phyloP scores from a whole-genome alignment of 2,797 vertebrate species.

The Enteromius afrohamiltoni region DNA sequence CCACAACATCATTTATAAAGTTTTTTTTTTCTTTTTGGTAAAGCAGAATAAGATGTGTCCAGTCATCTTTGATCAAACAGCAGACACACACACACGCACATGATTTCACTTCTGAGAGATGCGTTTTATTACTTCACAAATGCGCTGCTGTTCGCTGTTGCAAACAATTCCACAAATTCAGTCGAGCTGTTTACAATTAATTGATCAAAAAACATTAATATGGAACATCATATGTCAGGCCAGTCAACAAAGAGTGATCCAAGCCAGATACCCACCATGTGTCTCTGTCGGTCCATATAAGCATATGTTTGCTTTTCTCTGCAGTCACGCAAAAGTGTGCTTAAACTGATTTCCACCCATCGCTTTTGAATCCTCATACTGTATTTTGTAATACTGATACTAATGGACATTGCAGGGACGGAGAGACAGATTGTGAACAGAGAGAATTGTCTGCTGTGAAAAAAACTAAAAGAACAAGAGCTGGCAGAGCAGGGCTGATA shows the following conservation, averaged over 20 bases:
- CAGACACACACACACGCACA: not conserved
- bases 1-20: conserved; percentile 7
- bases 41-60: conserved; percentile 9
- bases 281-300: conserved; percentile 18
- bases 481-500: conserved; percentile 37
- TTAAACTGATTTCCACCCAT: conserved; percentile 17
- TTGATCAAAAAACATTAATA: conserved; percentile 13
- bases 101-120: conserved; percentile 21
- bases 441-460: conserved; percentile 33
- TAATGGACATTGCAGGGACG: conserved; percentile 42
- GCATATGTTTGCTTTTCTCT: conserved; percentile 33
- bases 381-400: conserved; percentile 52
- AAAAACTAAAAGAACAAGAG: conserved; percentile 31
- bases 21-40: not conserved
- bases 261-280: conserved; percentile 29
- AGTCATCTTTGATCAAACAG: conserved; percentile 6
- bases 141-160: not conserved
- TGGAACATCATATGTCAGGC: not conserved
- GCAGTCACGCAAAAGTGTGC: conserved; percentile 3
- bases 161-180: conserved; percentile 9
- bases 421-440: conserved; percentile 30
- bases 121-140: conserved; percentile 4
- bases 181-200: not conserved
- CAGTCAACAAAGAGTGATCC: conserved; percentile 4
- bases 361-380: conserved; percentile 29